Base-by-base conservation (phyloP, 2,113 vertebrate species). In the Melanocharis versteri region DNA sequence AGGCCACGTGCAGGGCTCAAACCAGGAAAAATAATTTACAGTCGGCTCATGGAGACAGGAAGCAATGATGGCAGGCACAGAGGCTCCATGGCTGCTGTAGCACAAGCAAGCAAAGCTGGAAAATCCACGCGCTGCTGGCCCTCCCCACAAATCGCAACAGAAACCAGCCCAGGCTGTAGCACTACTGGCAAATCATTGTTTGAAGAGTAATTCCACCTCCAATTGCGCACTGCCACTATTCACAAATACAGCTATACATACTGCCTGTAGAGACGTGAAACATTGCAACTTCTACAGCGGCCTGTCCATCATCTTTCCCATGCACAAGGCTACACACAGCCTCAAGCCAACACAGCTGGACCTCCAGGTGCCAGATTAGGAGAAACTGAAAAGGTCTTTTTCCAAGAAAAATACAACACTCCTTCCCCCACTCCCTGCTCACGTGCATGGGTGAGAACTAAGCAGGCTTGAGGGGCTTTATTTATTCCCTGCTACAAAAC, bases 291-390 rank as follows among this genome's bases (percentile, higher is more conserved):
- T 79, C 69, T 75, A 10, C 70, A n/a, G 83, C 2, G 6, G 87
- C 86, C 93, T 87, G 93, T 87, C 96, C 90, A 76, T 94, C 90
- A 94, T 84, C 93, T 26, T 76, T 40, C 81, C 90, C 40, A 9
- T 62, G 94, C 90, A 75, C 48, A 79, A 60, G 92, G 68, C 85
- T 93, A 28, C 83, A 73, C 96, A 87, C 70, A 88, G 93, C 95
- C 94, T 94, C 86, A 14, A 96, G 96, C 94, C 78, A 93, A 83
- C 94, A 91, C 97, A 96, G 94, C 97, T 96, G 95, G 93, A 93
- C 86, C 93, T 93, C 92, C 94, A 96, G 96, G 94, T 97, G 96
- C 93, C 90, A 94, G 90, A 93, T 88, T 21, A 96, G 92, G 92
- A 92, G 87, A 93, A 95, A 95, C 78, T 3, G 0, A 88, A 90